phyloP scores from a whole-genome alignment of 2,888 invertebrate species.

The Acanthosepion pharaonis region DNA sequence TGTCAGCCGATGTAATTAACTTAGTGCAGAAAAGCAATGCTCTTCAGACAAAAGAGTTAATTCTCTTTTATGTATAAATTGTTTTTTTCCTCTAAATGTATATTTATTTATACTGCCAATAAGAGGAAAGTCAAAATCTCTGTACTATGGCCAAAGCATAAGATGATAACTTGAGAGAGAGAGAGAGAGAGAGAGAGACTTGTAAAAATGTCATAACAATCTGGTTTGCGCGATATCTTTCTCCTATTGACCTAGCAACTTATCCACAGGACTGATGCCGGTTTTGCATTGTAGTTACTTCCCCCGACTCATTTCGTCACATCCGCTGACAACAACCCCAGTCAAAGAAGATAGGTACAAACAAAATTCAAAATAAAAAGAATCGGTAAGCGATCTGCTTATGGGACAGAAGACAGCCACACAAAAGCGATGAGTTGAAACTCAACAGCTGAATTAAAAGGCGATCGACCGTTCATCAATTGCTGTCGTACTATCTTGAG shows the following conservation, averaged over 20 bases:
- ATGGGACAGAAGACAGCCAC: background rate
- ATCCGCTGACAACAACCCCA: background rate
- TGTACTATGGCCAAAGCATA: background rate
- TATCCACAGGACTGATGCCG: no score
- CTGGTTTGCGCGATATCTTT: background rate
- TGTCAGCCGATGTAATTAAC: constrained; percentile 18
- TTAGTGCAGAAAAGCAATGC: background rate
- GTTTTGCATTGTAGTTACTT: background rate
- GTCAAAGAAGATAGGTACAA: background rate
- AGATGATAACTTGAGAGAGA: background rate
- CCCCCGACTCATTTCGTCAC: background rate
- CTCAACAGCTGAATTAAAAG: background rate
- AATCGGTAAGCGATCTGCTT: background rate
- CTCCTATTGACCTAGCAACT: no score
- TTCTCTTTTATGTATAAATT: background rate
- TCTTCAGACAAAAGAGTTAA: constrained; percentile 2
- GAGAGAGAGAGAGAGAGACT: background rate
- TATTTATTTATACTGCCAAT: background rate
- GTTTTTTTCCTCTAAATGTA: background rate
- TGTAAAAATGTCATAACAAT: background rate
- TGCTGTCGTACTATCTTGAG: background rate
- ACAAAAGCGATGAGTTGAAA: background rate
- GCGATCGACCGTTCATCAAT: background rate
- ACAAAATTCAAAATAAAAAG: background rate
- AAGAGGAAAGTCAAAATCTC: background rate